Conservation (phyloP, 2,797 vertebrate genomes). For the Clarias pachynema region DNA sequence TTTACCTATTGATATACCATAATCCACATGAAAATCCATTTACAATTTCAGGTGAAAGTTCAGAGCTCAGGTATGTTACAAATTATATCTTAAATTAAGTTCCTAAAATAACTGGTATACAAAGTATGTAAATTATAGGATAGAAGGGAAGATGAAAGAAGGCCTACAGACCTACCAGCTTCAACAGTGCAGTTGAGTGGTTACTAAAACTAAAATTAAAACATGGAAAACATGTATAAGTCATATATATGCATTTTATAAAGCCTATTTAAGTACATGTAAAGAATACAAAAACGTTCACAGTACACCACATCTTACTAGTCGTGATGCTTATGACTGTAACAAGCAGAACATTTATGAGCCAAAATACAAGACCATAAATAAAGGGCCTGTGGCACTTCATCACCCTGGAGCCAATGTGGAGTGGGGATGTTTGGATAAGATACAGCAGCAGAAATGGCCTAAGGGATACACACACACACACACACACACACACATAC, state of each 20-base stretch:
- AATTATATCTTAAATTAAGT: constrained; percentile 64
- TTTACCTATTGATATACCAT: not conserved
- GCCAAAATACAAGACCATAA: constrained; percentile 29
- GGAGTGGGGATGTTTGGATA: constrained; percentile 45
- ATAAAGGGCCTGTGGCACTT: constrained; percentile 38
- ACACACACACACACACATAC: too few relatives aligned
- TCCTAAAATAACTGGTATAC: constrained; percentile 6
- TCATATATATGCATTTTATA: not conserved
- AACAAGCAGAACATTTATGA: constrained; percentile 27
- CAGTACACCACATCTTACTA: not conserved
- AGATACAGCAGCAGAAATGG: constrained; percentile 39
- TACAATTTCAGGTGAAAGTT: not conserved
- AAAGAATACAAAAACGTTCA: not conserved
- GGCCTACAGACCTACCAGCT: constrained; percentile 20
- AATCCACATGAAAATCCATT: not conserved
- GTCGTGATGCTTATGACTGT: not conserved
- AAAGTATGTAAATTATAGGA: constrained; percentile 34
- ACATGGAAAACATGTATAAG: not conserved
- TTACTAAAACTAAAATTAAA: not conserved
- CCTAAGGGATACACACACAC: constrained; percentile 37
- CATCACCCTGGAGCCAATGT: constrained; percentile 36
- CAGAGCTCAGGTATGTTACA: not conserved
- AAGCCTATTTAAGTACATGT: not conserved
- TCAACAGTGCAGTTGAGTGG: constrained; percentile 30
- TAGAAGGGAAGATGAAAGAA: constrained; percentile 21